Evolutionary conservation across 2,888 invertebrate genomes (phyloP), one percentile per base, ranked within the genome.

Genomic region (Pammene aurita): DNA sequence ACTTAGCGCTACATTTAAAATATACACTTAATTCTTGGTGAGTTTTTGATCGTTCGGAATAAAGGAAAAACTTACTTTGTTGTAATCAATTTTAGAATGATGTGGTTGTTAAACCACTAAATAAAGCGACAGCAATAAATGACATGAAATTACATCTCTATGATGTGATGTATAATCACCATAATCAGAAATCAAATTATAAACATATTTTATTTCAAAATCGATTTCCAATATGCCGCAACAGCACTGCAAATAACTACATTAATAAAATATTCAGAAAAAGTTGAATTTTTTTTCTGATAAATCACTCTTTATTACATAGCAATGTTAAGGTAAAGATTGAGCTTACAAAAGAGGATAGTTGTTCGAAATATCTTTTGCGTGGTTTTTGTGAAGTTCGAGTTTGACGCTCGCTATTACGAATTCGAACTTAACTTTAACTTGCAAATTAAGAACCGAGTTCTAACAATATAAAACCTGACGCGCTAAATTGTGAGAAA

Each of bases 321-420:
- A 57, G 57, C n/a, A 18, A 62, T 50, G 50, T 64, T 60, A 7
- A 57, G 18, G 46, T 11, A 13, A 61, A 58, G 42, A 64, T 46
- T 52, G 34, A 52, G 41, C 62, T 57, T 50, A 50, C 50, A 26
- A 67, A 67, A 58, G 52, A 18, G 13, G 60, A 64, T 50, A 65
- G 64, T 63, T 68, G 42, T 58, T 41, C 14, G 38, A 60, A 69
- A 48, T 60, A 54, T 44, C 64, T 58, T 58, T 60, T 38, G 64
- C 38, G 38, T 38, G 54, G 64, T 54, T 64, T 65, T 69, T 52
- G 64, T 54, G 64, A 60, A 69, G 69, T 69, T 69, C 60, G 54
- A 69, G 64, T 69, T 69, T 60, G 44, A 38, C 50, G 38, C 46
- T 48, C 54, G 46, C 60, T 38, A 55, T 38, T 68, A 44, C 44